Evolutionary conservation across 2,113 vertebrate genomes (phyloP).

Genomic region (Brachypodius melanocephalos): DNA sequence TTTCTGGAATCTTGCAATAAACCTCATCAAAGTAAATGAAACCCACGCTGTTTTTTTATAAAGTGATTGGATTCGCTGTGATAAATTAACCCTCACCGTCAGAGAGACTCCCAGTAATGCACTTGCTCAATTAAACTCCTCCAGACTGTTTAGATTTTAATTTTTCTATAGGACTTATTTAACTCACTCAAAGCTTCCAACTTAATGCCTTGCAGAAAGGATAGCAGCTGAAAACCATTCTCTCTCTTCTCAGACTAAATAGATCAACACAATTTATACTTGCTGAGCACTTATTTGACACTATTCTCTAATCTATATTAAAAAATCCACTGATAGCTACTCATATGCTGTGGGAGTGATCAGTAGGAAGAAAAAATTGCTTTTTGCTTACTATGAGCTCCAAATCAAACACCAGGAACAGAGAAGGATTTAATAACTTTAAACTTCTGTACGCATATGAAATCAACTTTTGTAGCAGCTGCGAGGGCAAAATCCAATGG

Average conservation of each 20-base stretch:
- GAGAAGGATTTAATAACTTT: not conserved
- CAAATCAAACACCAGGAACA: not conserved
- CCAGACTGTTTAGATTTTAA: conserved; percentile 58
- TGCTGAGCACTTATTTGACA: not conserved
- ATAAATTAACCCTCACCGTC: conserved; percentile 71
- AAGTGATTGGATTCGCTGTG: conserved; percentile 73
- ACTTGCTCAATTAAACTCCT: conserved; percentile 58
- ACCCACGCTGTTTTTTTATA: conserved; percentile 71
- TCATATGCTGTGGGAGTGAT: not conserved
- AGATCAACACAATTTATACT: not conserved
- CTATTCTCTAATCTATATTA: not conserved
- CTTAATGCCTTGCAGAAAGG: not conserved
- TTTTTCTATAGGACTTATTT: conserved; percentile 49
- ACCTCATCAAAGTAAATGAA: conserved; percentile 80
- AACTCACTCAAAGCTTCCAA: conserved; percentile 28
- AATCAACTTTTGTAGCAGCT: not conserved
- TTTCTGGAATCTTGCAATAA: conserved; percentile 79
- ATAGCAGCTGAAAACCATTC: not conserved
- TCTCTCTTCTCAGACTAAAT: conserved; percentile 1
- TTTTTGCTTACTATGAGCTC: not conserved
- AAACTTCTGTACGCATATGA: not conserved
- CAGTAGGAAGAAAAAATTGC: not conserved
- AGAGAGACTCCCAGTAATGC: conserved; percentile 53
- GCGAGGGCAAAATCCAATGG: not conserved
- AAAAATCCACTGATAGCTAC: not conserved